These are phyloP conservation scores for Paracyclopina nana DNA, from an alignment of 1,140 invertebrate genomes.

Conservation along the genomic window DNA sequence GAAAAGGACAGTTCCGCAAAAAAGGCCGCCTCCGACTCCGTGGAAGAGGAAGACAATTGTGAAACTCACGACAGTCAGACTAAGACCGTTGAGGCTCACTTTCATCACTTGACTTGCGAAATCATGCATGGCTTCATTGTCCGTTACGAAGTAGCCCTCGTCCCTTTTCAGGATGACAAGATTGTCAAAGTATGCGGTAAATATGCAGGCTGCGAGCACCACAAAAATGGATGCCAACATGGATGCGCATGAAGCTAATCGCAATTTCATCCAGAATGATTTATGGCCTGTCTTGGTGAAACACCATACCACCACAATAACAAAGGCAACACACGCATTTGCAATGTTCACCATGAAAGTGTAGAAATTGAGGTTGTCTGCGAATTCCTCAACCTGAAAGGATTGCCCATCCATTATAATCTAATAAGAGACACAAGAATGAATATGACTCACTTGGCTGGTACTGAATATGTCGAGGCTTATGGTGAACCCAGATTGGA, in stretches of 20 bases:
- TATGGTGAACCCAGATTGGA: background rate
- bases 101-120: background rate
- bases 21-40: conserved; percentile 12
- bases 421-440: too few species aligned
- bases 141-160: conserved; percentile 5
- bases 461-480: background rate
- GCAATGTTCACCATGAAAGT: conserved; percentile 5
- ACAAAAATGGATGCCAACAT: conserved; percentile 3
- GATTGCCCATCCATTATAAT: too few species aligned
- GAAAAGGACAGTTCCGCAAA: conserved; percentile 9
- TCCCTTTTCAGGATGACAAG: conserved; percentile 3
- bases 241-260: background rate
- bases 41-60: conserved; percentile 15
- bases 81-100: conserved; percentile 7
- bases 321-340: conserved; percentile 1
- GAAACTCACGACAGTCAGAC: conserved; percentile 9
- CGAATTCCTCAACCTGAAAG: background rate
- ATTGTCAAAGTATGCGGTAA: conserved; percentile 10
- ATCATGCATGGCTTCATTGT: conserved; percentile 7
- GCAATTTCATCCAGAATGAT: conserved; percentile 1
- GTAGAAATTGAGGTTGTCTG: conserved; percentile 4
- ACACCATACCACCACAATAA: conserved; percentile 8
- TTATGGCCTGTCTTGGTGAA: background rate
- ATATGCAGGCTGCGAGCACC: background rate
- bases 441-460: background rate